phyloP scores from a whole-genome alignment of 1,140 invertebrate species.

The Drosophila murphyi region DNA sequence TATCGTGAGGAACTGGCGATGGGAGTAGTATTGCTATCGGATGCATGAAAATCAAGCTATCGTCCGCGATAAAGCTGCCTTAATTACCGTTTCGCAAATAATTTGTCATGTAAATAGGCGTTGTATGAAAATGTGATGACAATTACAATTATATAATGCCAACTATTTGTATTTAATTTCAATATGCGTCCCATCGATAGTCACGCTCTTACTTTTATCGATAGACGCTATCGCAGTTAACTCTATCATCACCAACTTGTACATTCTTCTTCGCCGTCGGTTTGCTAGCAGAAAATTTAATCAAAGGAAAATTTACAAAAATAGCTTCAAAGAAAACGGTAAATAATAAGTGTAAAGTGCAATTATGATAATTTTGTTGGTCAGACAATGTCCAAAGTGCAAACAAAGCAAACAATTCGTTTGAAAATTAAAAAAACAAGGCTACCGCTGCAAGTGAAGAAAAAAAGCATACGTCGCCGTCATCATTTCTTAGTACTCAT shows the following conservation, averaged over 20 bases:
- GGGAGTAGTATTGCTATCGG: conserved; percentile 33
- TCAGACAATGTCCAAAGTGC: conserved; percentile 17
- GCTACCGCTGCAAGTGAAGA: conserved; percentile 45
- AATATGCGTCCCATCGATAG: conserved; percentile 21
- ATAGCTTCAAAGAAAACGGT: conserved; percentile 49
- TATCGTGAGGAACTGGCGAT: conserved; percentile 43
- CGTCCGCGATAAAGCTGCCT: neutral
- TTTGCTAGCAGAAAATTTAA: conserved; percentile 70
- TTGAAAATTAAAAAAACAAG: conserved; percentile 47
- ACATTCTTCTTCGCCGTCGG: conserved; percentile 71
- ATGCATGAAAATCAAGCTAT: conserved; percentile 4
- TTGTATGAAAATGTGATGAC: neutral
- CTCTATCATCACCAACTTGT: conserved; percentile 48
- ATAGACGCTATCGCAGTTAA: conserved; percentile 27
- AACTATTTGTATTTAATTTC: neutral
- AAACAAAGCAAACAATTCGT: neutral
- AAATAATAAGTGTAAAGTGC: conserved; percentile 64
- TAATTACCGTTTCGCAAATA: neutral
- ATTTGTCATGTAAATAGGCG: neutral
- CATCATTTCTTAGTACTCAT: conserved; percentile 65
- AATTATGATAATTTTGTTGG: conserved; percentile 16
- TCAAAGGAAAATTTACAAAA: conserved; percentile 57
- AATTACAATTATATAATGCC: conserved; percentile 29
- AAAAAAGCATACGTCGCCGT: conserved; percentile 77
- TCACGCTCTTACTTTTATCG: conserved; percentile 22